These are phyloP conservation scores for Dinomys branickii DNA, from an alignment of 2,113 vertebrate genomes.

Conservation along the genomic window DNA sequence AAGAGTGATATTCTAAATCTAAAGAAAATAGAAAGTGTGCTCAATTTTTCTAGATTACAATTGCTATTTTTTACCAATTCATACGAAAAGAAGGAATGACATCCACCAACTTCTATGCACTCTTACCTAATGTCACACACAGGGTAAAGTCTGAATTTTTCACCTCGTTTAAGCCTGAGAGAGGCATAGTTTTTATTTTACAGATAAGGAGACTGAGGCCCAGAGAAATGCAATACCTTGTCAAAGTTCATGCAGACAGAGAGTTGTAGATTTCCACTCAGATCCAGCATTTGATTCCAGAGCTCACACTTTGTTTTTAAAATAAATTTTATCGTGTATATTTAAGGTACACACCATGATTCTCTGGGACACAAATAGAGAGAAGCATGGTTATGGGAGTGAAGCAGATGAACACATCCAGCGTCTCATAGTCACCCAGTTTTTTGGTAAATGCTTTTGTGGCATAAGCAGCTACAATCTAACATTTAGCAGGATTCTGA, in stretches of 20 bases:
- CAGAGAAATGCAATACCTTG: not conserved
- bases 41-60: not conserved
- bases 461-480: not conserved
- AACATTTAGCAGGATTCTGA: not conserved
- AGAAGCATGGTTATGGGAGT: not conserved
- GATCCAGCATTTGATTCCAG: not conserved
- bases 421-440: not conserved
- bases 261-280: not conserved
- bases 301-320: not conserved
- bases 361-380: not conserved
- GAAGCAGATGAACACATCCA: not conserved
- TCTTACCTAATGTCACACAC: not conserved
- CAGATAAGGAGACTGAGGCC: not conserved
- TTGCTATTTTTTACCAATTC: not conserved
- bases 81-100: not conserved
- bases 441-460: not conserved
- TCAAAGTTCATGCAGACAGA: not conserved
- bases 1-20: not conserved
- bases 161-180: not conserved
- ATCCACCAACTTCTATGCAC: not conserved
- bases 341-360: not conserved
- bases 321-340: not conserved
- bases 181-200: not conserved
- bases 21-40: constrained; percentile 7
- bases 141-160: not conserved